Evolutionary conservation across 1,140 invertebrate species (phyloP), one percentile per base, ranked within the genome.

Genomic region (Parapsyche elsis): DNA sequence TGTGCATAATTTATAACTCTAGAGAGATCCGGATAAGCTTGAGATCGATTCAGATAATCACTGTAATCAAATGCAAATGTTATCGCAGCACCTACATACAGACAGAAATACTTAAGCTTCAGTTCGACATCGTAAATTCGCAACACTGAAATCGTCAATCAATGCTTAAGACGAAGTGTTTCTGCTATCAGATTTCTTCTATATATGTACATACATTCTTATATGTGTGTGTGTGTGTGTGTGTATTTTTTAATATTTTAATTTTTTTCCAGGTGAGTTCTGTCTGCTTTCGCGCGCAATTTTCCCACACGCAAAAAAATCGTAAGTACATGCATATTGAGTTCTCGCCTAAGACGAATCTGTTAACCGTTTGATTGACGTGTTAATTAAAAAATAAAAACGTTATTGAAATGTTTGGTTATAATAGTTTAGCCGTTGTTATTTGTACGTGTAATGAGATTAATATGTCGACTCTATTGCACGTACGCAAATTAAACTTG

Each of bases 281-380:
- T 38, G 30, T 1, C 30, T 38, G 30, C 30, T 38, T 38, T 38
- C 30, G 30, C 30, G 7, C 30, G 30, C 30, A 38, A 7, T 38
- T n/a, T 38, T 38, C 30, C 30, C 30, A 38, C 30, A 38, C 30
- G 30, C 30, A 38, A 38, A 38, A 38, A 38, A 38, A 38, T 38
- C 30, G 30, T 38, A 38, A 38, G 30, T 38, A 38, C 30, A 38
- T 38, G 30, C 30, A 38, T 38, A 61, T 61, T 61, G 57, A 61
- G 57, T 61, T 61, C 57, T 61, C 21, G 21, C 16, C 16, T 5
- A 21, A 21, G 16, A 61, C 57, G 57, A 61, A 19, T 19, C 21
- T 61, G 57, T 61, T 61, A 61, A 61, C 57, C n/a, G 21, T 61
- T 19, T 61, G 57, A 61, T 61, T 61, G 57, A 61, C 57, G 57